phyloP scores from a whole-genome alignment of 2,888 invertebrate species.

The Lasius fuliginosus region DNA sequence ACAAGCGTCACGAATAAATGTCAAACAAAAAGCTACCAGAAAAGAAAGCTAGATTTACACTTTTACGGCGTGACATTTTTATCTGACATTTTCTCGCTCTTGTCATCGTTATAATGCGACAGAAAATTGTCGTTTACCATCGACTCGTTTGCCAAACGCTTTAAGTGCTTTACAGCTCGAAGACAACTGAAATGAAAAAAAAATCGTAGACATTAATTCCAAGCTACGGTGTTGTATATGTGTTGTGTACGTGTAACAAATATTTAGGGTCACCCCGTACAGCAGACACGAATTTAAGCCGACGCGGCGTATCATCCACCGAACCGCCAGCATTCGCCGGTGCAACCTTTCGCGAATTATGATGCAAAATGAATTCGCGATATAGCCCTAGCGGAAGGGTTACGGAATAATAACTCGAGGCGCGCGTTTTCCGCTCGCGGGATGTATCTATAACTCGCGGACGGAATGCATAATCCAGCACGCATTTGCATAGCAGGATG shows the following conservation, averaged over 20 bases:
- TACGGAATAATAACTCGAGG: conserved; percentile 51
- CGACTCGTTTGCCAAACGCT: conserved; percentile 19
- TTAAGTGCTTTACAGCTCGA: background rate
- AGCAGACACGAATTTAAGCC: conserved; percentile 17
- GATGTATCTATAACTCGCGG: conserved; percentile 68
- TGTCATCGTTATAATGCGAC: background rate
- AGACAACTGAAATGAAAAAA: background rate
- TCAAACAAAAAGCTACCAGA: conserved; percentile 49
- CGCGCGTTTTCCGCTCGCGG: conserved; percentile 42
- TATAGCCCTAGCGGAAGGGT: conserved; percentile 43
- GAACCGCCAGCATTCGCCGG: background rate
- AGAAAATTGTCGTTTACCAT: conserved; percentile 12
- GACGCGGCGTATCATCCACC: background rate
- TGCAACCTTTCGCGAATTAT: conserved; percentile 42
- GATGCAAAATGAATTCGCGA: conserved; percentile 54
- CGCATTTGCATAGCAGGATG: conserved; percentile 66
- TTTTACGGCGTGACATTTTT: conserved; percentile 33
- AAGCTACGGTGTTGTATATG: background rate
- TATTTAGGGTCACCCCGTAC: background rate
- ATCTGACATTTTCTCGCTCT: conserved; percentile 7
- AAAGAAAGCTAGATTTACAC: conserved; percentile 37
- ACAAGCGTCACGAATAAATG: conserved; percentile 48
- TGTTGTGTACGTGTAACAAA: background rate
- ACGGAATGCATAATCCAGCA: conserved; percentile 70
- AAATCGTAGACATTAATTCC: conserved; percentile 21